Base-by-base conservation (phyloP, 2,888 invertebrate species). In the Drosophila tanythrix region DNA sequence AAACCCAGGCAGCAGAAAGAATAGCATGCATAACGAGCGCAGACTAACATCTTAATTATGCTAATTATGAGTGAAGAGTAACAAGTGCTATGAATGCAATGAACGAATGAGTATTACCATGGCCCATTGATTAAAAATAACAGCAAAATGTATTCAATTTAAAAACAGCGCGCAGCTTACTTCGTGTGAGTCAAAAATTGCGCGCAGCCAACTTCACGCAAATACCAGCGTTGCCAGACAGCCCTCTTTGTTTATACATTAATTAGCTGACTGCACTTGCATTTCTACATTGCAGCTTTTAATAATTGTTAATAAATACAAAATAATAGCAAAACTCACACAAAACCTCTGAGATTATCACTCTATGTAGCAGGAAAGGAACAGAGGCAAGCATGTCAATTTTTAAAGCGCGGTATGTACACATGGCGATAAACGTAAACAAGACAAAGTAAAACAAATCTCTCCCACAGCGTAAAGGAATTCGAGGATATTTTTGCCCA, bases 401-500 rank as follows among this genome's bases (percentile, higher is more conserved):
- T 65, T 93, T 92, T 78, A 92, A 92, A 83, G 93, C 92, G 68
- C 92, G 93, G 93, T 93, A 84, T 55, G 83, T 70, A 74, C 48
- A 56, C 35, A 6, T 52, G 18, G 1, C n/a, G 52, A 40, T 15
- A 4, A 27, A 52, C 33, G 56, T 56, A 64, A 74, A 51, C 56
- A 68, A 59, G 5, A 13, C 25, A 21, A 36, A 40, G 15, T 11
- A 35, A 57, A 2, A 50, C 25, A 94, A 95, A 25, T 46, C 10
- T 52, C 11, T 61, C 25, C 15, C 25, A 31, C 93, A 97, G 97
- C 92, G 95, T 98, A 79, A 96, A 96, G 93, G 96, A 96, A 87
- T 97, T 98, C 92, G 96, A 97, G 92, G 95, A 96, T 77, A 92
- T 96, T 51, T 93, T 98, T 35, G 93, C 94, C 15, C 93, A 95